Conservation (phyloP, 2,113 vertebrate species). For the Leptosomus discolor region DNA sequence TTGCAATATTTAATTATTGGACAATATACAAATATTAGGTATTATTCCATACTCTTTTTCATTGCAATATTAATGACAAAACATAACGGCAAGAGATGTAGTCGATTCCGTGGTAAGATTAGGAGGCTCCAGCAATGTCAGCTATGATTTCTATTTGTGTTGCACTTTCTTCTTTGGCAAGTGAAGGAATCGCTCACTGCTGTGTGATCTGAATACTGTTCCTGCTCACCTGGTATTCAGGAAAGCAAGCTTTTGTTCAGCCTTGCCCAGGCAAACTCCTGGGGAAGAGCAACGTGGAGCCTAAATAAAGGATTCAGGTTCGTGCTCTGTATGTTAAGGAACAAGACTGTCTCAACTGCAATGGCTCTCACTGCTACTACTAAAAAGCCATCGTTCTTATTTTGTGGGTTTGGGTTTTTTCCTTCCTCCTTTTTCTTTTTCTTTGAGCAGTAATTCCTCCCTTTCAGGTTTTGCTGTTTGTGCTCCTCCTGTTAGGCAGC, state of each 20-base stretch:
- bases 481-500: neutral
- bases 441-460: neutral
- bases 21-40: neutral
- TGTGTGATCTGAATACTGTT: neutral
- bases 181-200: neutral
- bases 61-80: neutral
- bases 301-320: neutral
- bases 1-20: neutral
- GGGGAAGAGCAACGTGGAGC: neutral
- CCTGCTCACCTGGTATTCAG: neutral
- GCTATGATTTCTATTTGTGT: neutral
- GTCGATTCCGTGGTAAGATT: neutral
- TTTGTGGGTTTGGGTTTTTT: neutral
- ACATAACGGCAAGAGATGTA: neutral
- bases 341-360: rapidly evolving
- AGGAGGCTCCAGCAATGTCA: neutral
- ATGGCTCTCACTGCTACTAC: neutral
- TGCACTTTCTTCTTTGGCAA: neutral
- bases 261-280: neutral
- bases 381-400: neutral
- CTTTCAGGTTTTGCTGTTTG: neutral
- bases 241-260: neutral
- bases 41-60: neutral
- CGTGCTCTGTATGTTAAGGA: neutral
- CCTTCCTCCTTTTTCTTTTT: too few species aligned